Conservation (phyloP, 2,113 vertebrate genomes). For the Taurulus bubalis region DNA sequence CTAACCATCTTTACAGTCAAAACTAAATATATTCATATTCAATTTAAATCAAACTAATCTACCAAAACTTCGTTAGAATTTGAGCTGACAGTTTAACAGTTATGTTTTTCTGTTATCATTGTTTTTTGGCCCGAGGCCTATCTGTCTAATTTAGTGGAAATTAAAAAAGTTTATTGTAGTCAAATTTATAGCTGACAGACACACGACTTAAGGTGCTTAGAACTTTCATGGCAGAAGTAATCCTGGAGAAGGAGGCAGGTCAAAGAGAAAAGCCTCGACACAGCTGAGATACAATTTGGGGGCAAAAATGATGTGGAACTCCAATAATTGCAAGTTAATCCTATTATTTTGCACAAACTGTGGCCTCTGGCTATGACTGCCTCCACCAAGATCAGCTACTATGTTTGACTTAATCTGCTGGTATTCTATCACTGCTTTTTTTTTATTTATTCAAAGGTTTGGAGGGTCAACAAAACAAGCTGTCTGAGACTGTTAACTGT, state of each 20-base stretch:
- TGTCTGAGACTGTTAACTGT: not conserved
- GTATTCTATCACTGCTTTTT: not conserved
- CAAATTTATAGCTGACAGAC: not conserved
- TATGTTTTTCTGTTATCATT: not conserved
- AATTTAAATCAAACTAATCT: slow-evolving; percentile 2
- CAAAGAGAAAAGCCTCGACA: slow-evolving; percentile 17
- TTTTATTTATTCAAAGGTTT: not conserved
- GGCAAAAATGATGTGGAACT: slow-evolving; percentile 6
- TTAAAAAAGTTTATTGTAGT: not conserved
- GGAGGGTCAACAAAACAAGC: not conserved
- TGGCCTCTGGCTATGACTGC: slow-evolving; percentile 24
- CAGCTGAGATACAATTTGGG: slow-evolving; percentile 16
- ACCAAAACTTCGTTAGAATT: not conserved
- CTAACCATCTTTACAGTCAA: not conserved
- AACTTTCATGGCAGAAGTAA: slow-evolving; percentile 15
- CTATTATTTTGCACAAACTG: slow-evolving; percentile 29
- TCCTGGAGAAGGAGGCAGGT: slow-evolving; percentile 1
- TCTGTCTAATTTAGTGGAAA: slow-evolving; percentile 6
- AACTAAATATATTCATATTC: not conserved
- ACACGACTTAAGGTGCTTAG: not conserved
- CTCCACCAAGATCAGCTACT: not conserved
- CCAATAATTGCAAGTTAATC: slow-evolving; percentile 44
- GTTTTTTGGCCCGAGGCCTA: not conserved
- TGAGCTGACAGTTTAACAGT: not conserved
- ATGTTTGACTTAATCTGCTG: slow-evolving; percentile 5